Evolutionary conservation across 2,888 invertebrate genomes (phyloP).

Genomic region (Amiota mariae): DNA sequence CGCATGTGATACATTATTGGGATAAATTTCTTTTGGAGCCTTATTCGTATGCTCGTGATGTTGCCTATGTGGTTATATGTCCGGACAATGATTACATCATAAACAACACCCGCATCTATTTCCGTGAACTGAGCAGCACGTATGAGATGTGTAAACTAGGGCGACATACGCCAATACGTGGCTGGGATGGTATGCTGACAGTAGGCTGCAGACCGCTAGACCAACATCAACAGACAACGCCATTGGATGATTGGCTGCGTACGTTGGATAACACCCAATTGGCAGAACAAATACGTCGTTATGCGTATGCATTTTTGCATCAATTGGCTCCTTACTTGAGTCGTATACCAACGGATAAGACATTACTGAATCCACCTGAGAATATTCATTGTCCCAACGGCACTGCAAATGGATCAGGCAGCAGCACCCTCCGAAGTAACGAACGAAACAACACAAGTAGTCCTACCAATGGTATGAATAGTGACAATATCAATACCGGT

Average conservation of each 20-base stretch:
- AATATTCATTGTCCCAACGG: conserved; percentile 50
- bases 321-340: conserved; percentile 84
- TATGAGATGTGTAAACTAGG: conserved; percentile 97
- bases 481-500: not conserved
- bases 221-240: conserved; percentile 71
- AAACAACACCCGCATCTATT: conserved; percentile 87
- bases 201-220: conserved; percentile 77
- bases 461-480: not conserved
- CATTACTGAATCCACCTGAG: conserved; percentile 80
- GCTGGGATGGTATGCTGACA: conserved; percentile 90
- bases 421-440: conserved; percentile 31
- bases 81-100: conserved; percentile 92
- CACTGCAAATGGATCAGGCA: conserved; percentile 57
- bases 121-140: conserved; percentile 91
- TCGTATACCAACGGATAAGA: conserved; percentile 83
- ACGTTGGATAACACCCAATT: conserved; percentile 86
- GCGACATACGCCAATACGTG: conserved; percentile 90
- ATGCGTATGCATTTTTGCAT: conserved; percentile 87
- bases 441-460: conserved; percentile 21
- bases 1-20: conserved; percentile 95
- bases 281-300: conserved; percentile 88
- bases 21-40: conserved; percentile 97
- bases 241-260: conserved; percentile 92
- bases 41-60: conserved; percentile 93
- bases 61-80: conserved; percentile 94